Evolutionary conservation across 2,888 invertebrate genomes (phyloP).

Genomic region (Aquatica leii): DNA sequence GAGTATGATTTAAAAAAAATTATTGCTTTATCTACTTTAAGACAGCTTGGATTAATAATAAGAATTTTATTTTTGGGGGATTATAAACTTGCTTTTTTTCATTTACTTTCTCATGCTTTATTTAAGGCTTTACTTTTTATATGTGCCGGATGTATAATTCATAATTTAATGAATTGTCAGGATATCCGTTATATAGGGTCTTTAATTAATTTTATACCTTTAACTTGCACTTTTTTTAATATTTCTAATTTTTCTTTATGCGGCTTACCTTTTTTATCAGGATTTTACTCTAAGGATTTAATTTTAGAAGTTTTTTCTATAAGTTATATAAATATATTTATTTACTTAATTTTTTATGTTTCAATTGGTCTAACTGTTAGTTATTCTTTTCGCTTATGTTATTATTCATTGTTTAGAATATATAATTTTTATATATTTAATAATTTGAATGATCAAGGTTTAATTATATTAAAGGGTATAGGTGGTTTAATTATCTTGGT

Average conservation of each 20-base stretch:
- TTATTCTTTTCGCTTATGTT: slow-evolving; percentile 66
- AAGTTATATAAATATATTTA: slow-evolving; percentile 64
- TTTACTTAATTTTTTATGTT: slow-evolving; percentile 66
- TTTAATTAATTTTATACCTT: slow-evolving; percentile 62
- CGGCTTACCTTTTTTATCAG: slow-evolving; percentile 71
- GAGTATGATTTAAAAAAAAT: slow-evolving; percentile 79
- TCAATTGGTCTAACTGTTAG: slow-evolving; percentile 67
- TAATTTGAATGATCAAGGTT: slow-evolving; percentile 64
- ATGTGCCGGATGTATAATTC: slow-evolving; percentile 75
- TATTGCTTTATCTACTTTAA: slow-evolving; percentile 80
- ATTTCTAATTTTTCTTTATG: slow-evolving; percentile 69
- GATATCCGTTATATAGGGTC: slow-evolving; percentile 72
- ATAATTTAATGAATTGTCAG: slow-evolving; percentile 69
- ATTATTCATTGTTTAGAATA: slow-evolving; percentile 64
- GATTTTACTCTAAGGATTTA: slow-evolving; percentile 71
- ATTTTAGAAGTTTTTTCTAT: slow-evolving; percentile 67
- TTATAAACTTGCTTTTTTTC: slow-evolving; percentile 71
- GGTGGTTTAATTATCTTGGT: slow-evolving; percentile 62
- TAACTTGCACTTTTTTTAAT: slow-evolving; percentile 72
- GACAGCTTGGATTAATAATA: slow-evolving; percentile 64
- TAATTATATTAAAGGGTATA: slow-evolving; percentile 60
- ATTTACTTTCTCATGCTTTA: slow-evolving; percentile 73
- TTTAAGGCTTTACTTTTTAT: slow-evolving; percentile 78
- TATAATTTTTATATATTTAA: slow-evolving; percentile 62
- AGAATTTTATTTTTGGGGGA: slow-evolving; percentile 61